phyloP scores from a whole-genome alignment of 2,113 vertebrate genomes.

The Eptesicus fuscus region DNA sequence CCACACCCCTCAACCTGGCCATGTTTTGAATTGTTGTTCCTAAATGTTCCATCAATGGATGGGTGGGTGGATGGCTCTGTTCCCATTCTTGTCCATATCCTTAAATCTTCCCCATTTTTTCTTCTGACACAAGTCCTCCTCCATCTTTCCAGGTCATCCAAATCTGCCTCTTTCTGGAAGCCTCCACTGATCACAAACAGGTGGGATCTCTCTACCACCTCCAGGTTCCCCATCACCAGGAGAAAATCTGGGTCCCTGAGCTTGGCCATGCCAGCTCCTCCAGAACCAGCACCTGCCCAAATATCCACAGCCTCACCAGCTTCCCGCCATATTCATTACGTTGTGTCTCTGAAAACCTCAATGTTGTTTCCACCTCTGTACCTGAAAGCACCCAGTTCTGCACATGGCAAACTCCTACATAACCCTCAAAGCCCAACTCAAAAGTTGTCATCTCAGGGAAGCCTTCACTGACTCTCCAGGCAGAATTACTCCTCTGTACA shows the following conservation, averaged over 20 bases:
- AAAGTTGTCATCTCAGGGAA: not conserved
- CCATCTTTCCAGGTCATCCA: not conserved
- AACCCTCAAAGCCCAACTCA: constrained; percentile 25
- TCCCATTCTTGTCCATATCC: not conserved
- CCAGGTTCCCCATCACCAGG: not conserved
- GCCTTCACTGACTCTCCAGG: not conserved
- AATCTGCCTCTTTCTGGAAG: not conserved
- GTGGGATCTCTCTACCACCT: not conserved
- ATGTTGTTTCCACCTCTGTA: not conserved
- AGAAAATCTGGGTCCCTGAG: not conserved
- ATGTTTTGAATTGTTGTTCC: not conserved
- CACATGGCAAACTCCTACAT: not conserved
- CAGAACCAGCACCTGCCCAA: not conserved
- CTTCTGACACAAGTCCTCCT: not conserved
- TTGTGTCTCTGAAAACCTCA: not conserved
- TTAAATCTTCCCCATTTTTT: not conserved
- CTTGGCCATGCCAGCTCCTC: not conserved
- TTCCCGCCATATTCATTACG: not conserved
- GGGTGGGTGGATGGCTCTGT: not conserved
- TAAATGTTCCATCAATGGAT: not conserved
- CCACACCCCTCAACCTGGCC: not conserved
- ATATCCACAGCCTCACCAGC: not conserved
- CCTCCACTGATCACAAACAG: not conserved
- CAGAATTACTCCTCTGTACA: not conserved
- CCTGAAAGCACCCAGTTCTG: not conserved